These are phyloP conservation scores for Pomatostomus ruficeps DNA, from an alignment of 2,113 vertebrate genomes.

Conservation along the genomic window DNA sequence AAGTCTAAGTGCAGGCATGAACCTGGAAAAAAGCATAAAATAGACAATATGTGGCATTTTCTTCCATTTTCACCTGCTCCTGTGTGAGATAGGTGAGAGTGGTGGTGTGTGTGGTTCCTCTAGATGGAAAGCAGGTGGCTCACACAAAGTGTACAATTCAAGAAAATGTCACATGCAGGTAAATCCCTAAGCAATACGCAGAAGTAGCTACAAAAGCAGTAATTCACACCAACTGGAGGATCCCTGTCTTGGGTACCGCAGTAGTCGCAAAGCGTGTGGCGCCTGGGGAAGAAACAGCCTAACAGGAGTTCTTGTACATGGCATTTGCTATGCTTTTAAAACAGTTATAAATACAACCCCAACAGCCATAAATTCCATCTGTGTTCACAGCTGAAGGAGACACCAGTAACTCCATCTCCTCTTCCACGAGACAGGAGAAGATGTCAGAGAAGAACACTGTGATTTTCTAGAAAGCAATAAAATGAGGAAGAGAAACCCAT, in stretches of 20 bases:
- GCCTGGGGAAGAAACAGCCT: neutral
- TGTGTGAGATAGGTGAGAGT: neutral
- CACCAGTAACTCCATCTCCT: neutral
- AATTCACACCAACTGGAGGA: neutral
- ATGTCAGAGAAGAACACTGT: neutral
- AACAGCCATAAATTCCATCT: constrained; percentile 32
- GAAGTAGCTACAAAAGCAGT: neutral
- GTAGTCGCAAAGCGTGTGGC: accelerated
- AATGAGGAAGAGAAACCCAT: neutral
- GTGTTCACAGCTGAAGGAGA: constrained; percentile 12
- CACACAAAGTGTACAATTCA: neutral
- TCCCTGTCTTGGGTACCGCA: neutral
- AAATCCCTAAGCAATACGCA: neutral
- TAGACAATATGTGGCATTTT: neutral
- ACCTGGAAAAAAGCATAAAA: neutral
- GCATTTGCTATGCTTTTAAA: constrained; percentile 29
- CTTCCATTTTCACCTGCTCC: neutral
- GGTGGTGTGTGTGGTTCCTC: neutral
- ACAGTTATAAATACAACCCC: constrained; percentile 6
- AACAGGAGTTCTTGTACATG: neutral
- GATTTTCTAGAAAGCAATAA: constrained; percentile 13
- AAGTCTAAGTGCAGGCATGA: neutral
- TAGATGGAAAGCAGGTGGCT: neutral
- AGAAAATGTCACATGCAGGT: neutral
- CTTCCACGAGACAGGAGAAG: neutral